Evolutionary conservation across 1,140 invertebrate species (phyloP).

Genomic region (Drosophila watanabei): DNA sequence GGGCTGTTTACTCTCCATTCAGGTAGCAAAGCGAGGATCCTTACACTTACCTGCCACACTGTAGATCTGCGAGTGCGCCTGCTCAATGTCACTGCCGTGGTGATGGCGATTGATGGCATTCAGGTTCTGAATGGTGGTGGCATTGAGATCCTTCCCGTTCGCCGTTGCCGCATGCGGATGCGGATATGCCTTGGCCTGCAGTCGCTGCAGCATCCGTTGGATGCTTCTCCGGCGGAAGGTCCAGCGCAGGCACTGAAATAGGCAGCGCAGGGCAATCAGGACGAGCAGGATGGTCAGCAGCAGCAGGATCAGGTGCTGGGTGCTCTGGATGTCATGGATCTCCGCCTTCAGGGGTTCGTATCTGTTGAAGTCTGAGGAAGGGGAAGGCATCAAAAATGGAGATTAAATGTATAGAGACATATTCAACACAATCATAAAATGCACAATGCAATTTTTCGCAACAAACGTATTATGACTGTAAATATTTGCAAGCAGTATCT

Average conservation of each 20-base stretch:
- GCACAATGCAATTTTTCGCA: background rate
- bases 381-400: no score
- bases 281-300: conserved; percentile 61
- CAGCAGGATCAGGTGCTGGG: conserved; percentile 60
- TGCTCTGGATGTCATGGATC: conserved; percentile 62
- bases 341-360: conserved; percentile 67
- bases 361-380: conserved; percentile 55
- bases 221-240: conserved; percentile 53
- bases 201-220: conserved; percentile 32
- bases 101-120: conserved; percentile 69
- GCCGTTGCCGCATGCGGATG: conserved; percentile 32
- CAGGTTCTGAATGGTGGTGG: conserved; percentile 79
- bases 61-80: conserved; percentile 77
- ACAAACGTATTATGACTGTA: background rate
- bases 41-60: conserved; percentile 78
- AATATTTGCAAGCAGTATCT: conserved; percentile 9
- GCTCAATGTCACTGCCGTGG: conserved; percentile 66
- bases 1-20: background rate
- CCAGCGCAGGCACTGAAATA: conserved; percentile 60
- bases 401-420: no score
- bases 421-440: background rate
- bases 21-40: conserved; percentile 40
- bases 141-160: conserved; percentile 77
- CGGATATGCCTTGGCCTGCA: conserved; percentile 46
- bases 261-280: conserved; percentile 56